Evolutionary conservation across 2,797 vertebrate species (phyloP).

Genomic region (Threskiornis aethiopicus): DNA sequence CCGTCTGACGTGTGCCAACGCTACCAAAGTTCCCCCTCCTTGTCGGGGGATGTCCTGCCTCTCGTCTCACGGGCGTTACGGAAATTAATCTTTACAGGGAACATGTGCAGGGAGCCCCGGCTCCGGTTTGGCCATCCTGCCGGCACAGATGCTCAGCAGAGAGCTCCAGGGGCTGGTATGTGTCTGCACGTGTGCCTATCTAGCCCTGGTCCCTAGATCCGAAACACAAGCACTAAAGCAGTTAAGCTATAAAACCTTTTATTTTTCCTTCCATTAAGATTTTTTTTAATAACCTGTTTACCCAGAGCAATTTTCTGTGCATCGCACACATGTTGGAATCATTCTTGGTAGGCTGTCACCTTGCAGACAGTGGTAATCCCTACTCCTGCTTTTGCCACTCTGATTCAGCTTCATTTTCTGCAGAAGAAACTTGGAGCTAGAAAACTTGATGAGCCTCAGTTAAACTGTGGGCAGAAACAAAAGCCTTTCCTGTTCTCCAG

Average conservation of each 20-base stretch:
- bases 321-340: accelerated
- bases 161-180: not conserved
- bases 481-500: not conserved
- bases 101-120: accelerated
- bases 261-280: not conserved
- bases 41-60: not conserved
- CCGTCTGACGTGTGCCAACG: accelerated
- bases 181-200: not conserved
- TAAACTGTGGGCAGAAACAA: not conserved
- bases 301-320: not conserved
- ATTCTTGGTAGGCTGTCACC: not conserved
- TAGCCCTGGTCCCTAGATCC: not conserved
- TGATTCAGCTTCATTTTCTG: not conserved
- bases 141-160: not conserved
- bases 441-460: not conserved
- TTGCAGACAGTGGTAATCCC: not conserved
- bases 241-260: not conserved
- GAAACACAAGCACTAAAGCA: not conserved
- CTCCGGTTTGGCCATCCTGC: not conserved
- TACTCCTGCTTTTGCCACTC: not conserved
- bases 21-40: not conserved
- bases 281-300: not conserved
- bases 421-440: not conserved
- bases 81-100: not conserved
- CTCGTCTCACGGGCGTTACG: accelerated